phyloP scores from a whole-genome alignment of 1,140 invertebrate species.

The Pachypsylla venusta region DNA sequence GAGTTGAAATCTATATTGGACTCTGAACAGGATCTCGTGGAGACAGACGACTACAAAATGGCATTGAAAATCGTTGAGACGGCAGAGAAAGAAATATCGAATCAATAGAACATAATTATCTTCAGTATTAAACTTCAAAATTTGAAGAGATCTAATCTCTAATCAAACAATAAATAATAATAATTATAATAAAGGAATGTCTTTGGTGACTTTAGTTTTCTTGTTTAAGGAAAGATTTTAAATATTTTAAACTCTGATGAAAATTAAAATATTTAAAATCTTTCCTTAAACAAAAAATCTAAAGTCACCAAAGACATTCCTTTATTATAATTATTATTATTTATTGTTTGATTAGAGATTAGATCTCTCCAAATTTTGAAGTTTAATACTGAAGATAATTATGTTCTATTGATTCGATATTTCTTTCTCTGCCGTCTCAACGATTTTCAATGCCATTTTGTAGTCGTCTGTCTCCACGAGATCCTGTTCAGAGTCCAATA shows the following conservation, averaged over 20 bases:
- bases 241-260: too few species aligned
- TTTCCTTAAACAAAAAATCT: too few species aligned
- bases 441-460: slow-evolving; percentile 44
- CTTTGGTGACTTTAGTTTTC: too few species aligned
- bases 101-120: neutral
- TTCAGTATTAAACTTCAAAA: neutral
- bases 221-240: too few species aligned
- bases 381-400: neutral
- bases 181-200: neutral
- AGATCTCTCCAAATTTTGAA: neutral
- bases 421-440: slow-evolving; percentile 47
- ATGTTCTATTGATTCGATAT: neutral
- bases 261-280: too few species aligned
- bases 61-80: slow-evolving; percentile 53
- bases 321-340: neutral
- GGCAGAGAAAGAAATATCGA: slow-evolving; percentile 36
- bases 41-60: slow-evolving; percentile 50
- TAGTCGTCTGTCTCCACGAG: slow-evolving; percentile 60
- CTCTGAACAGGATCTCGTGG: slow-evolving; percentile 57
- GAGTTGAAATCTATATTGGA: slow-evolving; percentile 58
- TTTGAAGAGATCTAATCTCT: neutral
- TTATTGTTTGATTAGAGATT: neutral
- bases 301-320: too few species aligned
- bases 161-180: neutral
- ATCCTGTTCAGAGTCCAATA: slow-evolving; percentile 55